Base-by-base conservation (phyloP, 2,797 vertebrate genomes). In the Gadopsis bispinosus region DNA sequence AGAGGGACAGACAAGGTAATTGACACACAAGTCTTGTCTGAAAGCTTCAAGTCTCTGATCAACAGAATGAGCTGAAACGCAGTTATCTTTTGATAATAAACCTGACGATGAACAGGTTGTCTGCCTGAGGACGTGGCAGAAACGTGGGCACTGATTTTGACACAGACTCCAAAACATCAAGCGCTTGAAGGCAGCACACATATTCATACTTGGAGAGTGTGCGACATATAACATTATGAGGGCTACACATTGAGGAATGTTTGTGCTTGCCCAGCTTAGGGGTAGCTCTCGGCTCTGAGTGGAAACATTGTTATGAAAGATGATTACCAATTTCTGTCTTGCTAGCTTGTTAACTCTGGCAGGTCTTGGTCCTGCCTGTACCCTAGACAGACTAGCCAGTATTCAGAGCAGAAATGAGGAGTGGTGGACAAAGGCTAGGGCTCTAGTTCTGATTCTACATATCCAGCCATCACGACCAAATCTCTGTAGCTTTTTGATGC, bases 141-240 rank as follows among this genome's bases (percentile, higher is more conserved):
- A 77, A 77, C 26, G 64, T 76, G 73, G 67, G 70, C 65, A 79
- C 20, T 55, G 76, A 69, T 69, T 75, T 55, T 11, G 37, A 69
- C 60, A 60, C 62, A 50, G 55, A 64, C 77, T 58, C 54, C 16
- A 68, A 75, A 84, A 77, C 75, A 84, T 61, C 1, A 20, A 68
- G 61, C 20, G 66, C 82, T 81, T 41, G 67, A 73, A 84, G 85
- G 84, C 72, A 84, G 69, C 67, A 68, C 83, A 31, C 66, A 86
- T 87, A 87, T 87, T 90, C 73, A 88, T 78, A 76, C 47, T 19
- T 16, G 22, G 56, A 50, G 17, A 69, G 72, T 39, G 73, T 66
- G 67, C 60, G 75, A 84, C 31, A 73, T 20, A 48, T 47, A 69
- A 71, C 63, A 68, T 50, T 4, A 41, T 41, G 39, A 59, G 47